Evolutionary conservation across 2,113 vertebrate species (phyloP), one percentile per base, ranked within the genome.

Genomic region (Ochotona curzoniae): DNA sequence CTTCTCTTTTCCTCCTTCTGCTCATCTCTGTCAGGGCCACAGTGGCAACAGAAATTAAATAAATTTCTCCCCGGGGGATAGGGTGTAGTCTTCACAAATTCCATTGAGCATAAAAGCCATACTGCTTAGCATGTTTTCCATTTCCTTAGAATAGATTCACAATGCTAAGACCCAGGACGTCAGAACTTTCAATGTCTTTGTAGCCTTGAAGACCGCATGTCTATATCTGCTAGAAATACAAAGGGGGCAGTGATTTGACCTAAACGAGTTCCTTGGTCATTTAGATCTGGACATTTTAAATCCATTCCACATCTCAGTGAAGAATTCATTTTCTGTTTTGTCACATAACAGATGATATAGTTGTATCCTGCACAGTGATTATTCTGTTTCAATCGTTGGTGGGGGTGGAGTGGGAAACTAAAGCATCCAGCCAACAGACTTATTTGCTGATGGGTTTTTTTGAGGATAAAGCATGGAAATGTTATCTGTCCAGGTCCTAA

Each of bases 401-500:
- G 38, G 38, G 17, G 82, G 47, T 63, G 13, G 18, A 20, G 38
- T 44, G 38, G 47, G 26, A 26, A 83, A 84, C 47, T 57, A 70
- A 73, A 64, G 47, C 75, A 80, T 30, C 21, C 30, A 83, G 70
- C 28, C 74, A 67, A 73, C 57, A 82, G n/a, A 32, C 18, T 85
- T 88, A 83, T 44, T 96, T 86, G 66, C 75, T 60, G 44, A 76
- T 64, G 30, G 69, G 67, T 73, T 94, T 93, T 95, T 86, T 78
- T 51, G 74, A 92, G 44, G 13, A n/a, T 79, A 44, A 92, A 74
- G 51, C 54, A 70, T 21, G 93, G 90, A 79, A 93, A 54, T 80
- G 54, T 49, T 91, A 60, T 75, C 82, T 83, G 54, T 81, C 94
- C 73, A 80, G 63, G 76, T 73, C 73, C 73, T 94, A 74, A 78